phyloP scores from a whole-genome alignment of 2,888 invertebrate genomes.

The Nephrotoma flavescens region DNA sequence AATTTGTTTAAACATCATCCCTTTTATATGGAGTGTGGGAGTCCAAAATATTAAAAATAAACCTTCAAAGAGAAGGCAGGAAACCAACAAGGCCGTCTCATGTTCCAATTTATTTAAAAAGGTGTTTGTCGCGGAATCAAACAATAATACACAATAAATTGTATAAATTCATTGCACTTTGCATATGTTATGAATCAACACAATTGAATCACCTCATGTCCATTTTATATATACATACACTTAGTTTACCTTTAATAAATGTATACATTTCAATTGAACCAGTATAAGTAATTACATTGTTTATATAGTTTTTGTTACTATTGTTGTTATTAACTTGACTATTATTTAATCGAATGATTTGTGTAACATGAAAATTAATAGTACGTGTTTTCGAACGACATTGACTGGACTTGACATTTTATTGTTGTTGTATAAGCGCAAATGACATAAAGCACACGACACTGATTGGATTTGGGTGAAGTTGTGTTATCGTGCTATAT shows the following conservation, averaged over 20 bases:
- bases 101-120: background rate
- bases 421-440: background rate
- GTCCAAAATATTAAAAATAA: background rate
- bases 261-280: background rate
- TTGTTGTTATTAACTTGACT: background rate
- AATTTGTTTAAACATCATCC: too few relatives aligned
- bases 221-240: background rate
- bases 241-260: background rate
- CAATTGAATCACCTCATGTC: background rate
- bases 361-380: background rate
- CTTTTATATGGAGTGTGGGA: too few relatives aligned
- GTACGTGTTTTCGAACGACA: background rate
- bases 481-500: background rate
- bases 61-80: background rate
- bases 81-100: background rate
- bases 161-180: background rate
- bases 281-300: background rate
- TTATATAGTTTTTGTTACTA: background rate
- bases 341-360: background rate
- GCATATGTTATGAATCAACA: background rate
- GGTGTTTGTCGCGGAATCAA: background rate
- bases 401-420: background rate
- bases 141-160: background rate
- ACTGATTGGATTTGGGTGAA: background rate
- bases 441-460: background rate